Percentiles rank a stretch among this genome's conserved stretches.
Evolutionary conservation across 2,888 invertebrate genomes (phyloP).

Genomic region (Parnassius smintheus): DNA sequence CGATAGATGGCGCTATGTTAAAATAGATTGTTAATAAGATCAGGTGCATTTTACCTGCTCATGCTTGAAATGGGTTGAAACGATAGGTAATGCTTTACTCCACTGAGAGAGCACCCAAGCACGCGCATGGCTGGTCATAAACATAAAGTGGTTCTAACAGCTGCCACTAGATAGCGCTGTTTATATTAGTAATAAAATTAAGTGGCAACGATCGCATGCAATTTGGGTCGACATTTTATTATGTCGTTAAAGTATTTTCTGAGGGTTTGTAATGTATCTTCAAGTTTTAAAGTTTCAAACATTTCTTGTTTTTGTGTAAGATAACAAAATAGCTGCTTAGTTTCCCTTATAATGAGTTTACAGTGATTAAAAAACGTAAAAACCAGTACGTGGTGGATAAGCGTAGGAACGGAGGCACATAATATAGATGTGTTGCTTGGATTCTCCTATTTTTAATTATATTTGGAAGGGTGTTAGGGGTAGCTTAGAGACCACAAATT

Average conservation of each 20-base stretch:
- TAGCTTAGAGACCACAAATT: no score
- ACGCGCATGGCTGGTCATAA: slow-evolving; percentile 45
- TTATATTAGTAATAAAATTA: slow-evolving; percentile 35
- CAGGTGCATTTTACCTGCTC: slow-evolving; percentile 1
- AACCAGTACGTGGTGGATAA: no score
- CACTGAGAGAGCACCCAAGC: no score
- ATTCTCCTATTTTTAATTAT: no score
- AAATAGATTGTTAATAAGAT: neutral
- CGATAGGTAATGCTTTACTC: no score
- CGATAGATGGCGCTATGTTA: slow-evolving; percentile 25
- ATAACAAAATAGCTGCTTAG: slow-evolving; percentile 2
- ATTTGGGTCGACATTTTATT: slow-evolving; percentile 35
- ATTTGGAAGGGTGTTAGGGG: no score
- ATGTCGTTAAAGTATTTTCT: slow-evolving; percentile 36
- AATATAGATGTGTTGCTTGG: no score
- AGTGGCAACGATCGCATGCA: slow-evolving; percentile 11
- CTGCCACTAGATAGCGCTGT: slow-evolving; percentile 63
- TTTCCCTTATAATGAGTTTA: no score
- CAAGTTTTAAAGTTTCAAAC: neutral
- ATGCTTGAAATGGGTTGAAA: no score
- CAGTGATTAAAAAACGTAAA: no score
- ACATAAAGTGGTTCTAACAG: slow-evolving; percentile 46
- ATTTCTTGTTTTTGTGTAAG: slow-evolving; percentile 14
- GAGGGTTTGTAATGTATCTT: neutral
- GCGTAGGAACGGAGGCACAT: no score